Conservation (phyloP, 2,797 vertebrate species). For the Onychomys torridus region DNA sequence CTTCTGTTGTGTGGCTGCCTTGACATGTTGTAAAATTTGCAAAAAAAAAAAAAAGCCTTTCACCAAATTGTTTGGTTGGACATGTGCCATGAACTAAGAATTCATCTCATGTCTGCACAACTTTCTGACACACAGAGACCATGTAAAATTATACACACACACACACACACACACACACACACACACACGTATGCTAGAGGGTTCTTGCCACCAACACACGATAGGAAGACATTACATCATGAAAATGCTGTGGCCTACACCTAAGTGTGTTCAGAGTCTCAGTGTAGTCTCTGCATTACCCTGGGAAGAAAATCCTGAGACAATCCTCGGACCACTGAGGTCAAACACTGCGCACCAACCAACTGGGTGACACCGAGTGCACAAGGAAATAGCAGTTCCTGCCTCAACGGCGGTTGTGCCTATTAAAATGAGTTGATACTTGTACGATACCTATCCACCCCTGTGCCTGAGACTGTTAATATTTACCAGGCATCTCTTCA, state of each 20-base stretch:
- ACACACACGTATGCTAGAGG: too few relatives aligned
- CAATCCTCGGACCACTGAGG: not conserved
- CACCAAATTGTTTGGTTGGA: not conserved
- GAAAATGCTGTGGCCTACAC: not conserved
- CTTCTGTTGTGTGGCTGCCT: not conserved
- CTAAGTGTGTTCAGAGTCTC: not conserved
- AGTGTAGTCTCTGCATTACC: not conserved
- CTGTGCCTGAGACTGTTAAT: not conserved
- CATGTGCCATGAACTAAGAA: not conserved
- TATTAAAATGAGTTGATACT: not conserved
- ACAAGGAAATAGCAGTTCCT: not conserved
- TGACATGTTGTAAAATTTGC: not conserved
- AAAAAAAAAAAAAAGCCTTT: constrained; percentile 25
- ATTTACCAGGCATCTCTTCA: not conserved
- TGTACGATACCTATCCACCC: not conserved
- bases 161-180: too few relatives aligned
- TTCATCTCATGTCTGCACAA: constrained; percentile 35
- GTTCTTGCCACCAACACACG: not conserved
- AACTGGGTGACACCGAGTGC: not conserved
- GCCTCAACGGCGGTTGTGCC: not conserved
- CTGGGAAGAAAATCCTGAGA: not conserved
- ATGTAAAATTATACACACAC: not conserved
- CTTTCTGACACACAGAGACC: not conserved
- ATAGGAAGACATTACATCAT: not conserved
- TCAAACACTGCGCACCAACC: not conserved